phyloP scores from a whole-genome alignment of 1,140 invertebrate genomes.

The Leptonema lineaticorne region DNA sequence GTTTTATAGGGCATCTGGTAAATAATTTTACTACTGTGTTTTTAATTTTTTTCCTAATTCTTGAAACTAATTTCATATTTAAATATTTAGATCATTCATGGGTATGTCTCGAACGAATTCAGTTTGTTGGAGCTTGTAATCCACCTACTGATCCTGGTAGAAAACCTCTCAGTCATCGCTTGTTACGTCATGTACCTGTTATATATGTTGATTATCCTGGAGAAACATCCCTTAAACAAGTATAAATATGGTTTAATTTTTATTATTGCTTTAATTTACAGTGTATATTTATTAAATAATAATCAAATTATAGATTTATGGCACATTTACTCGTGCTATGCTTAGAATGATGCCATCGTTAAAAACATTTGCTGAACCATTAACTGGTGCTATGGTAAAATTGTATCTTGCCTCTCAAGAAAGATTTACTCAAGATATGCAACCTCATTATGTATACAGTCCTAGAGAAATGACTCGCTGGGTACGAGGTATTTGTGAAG shows the following conservation, averaged over 20 bases:
- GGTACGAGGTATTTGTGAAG: constrained; percentile 99
- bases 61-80: background rate
- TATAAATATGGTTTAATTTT: constrained; percentile 53
- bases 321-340: constrained; percentile 98
- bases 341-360: constrained; percentile 87
- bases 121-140: constrained; percentile 99
- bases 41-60: background rate
- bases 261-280: constrained; percentile 41
- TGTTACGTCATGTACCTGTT: constrained; percentile 93
- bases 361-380: constrained; percentile 89
- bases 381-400: constrained; percentile 99
- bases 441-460: constrained; percentile 99
- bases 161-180: constrained; percentile 94
- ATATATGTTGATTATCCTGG: constrained; percentile 99
- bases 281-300: constrained; percentile 20
- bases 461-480: constrained; percentile 99
- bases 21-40: constrained; percentile 20
- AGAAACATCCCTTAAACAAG: constrained; percentile 93
- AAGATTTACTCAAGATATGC: constrained; percentile 99
- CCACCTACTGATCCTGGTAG: constrained; percentile 98
- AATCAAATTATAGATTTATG: constrained; percentile 78
- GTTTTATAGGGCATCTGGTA: constrained; percentile 79
- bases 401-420: constrained; percentile 97
- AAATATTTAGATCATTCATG: constrained; percentile 81
- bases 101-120: constrained; percentile 96